phyloP scores from a whole-genome alignment of 2,888 invertebrate genomes.

The Byasa hedistus region DNA sequence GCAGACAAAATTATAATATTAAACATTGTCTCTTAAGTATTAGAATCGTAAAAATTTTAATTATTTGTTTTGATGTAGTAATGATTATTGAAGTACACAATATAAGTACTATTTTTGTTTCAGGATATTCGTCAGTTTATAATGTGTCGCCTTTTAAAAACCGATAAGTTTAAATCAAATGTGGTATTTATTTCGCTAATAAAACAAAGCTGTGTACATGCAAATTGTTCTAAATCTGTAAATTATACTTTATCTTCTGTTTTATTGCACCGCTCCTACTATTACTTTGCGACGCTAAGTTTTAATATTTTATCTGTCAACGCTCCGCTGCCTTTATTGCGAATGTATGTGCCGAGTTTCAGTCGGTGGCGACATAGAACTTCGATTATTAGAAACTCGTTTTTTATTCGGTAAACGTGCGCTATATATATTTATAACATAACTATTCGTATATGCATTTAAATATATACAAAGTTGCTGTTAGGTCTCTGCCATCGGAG shows the following conservation, averaged over 20 bases:
- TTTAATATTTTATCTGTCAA: conserved; percentile 69
- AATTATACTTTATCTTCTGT: conserved; percentile 37
- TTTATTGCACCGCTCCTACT: conserved; percentile 45
- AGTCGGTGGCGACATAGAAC: conserved; percentile 54
- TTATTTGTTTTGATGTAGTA: no score
- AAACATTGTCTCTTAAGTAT: no score
- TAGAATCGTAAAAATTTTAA: no score
- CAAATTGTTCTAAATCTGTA: conserved; percentile 27
- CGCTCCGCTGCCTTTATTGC: conserved; percentile 72
- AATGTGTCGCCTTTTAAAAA: background rate
- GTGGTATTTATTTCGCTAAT: conserved; percentile 27
- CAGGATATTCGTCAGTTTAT: background rate
- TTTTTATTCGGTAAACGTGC: conserved; percentile 20
- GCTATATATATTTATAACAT: background rate
- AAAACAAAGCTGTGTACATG: conserved; percentile 26
- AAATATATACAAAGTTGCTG: no score
- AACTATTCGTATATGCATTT: no score
- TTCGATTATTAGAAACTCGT: conserved; percentile 36
- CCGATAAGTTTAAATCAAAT: conserved; percentile 7
- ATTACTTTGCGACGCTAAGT: conserved; percentile 51
- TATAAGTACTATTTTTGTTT: no score
- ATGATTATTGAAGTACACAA: no score
- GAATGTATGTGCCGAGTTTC: conserved; percentile 57
- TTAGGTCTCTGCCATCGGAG: no score
- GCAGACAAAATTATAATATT: no score